phyloP scores from a whole-genome alignment of 2,797 vertebrate genomes.

The Glyptemys insculpta region DNA sequence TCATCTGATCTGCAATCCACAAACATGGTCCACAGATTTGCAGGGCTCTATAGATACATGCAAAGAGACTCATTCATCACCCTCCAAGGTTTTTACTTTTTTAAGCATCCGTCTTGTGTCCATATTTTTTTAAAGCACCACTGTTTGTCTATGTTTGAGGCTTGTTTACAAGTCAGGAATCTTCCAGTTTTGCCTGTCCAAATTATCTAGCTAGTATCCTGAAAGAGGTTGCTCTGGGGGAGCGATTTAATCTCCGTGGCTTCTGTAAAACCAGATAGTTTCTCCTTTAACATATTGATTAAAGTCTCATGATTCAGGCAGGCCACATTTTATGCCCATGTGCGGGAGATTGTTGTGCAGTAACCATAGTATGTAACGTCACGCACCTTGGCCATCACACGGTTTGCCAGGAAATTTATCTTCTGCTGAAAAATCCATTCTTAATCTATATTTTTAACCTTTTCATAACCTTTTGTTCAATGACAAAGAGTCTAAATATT shows the following conservation, averaged over 20 bases:
- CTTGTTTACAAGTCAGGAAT: neutral
- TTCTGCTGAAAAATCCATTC: neutral
- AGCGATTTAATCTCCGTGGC: neutral
- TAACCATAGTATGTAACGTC: neutral
- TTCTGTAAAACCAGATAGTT: neutral
- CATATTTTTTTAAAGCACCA: neutral
- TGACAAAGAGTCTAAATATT: neutral
- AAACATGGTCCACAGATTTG: too few relatives aligned
- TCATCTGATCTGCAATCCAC: too few relatives aligned
- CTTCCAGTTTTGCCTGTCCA: neutral
- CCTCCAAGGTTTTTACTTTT: neutral
- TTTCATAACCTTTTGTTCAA: neutral
- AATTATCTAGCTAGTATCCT: neutral
- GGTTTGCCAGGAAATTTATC: neutral
- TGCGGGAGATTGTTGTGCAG: neutral
- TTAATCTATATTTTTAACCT: neutral
- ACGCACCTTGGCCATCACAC: neutral
- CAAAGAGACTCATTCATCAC: neutral
- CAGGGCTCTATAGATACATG: too few relatives aligned
- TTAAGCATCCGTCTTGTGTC: neutral
- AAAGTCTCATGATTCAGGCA: neutral
- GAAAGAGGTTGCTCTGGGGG: neutral
- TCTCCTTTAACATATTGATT: neutral
- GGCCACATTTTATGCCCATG: neutral
- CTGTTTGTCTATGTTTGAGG: neutral